A percentile compares a stretch with the other conserved stretches of the same genome.
Evolutionary conservation across 2,797 vertebrate genomes (phyloP).

Genomic region (Fistularia tabacaria): DNA sequence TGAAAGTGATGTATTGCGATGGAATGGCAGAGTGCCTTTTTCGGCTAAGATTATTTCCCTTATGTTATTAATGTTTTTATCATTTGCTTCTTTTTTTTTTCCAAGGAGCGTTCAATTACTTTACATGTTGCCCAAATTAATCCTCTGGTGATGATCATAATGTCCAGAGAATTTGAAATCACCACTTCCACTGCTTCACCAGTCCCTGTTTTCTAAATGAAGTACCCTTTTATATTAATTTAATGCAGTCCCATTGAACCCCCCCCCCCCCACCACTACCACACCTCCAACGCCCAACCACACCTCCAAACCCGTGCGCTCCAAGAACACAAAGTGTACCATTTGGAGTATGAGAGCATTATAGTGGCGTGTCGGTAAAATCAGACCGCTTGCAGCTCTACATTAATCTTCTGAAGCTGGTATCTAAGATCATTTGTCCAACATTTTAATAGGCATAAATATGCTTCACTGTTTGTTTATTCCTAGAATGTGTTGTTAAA

Average conservation of each 20-base stretch:
- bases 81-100: conserved; percentile 57
- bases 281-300: no score
- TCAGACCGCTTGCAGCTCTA: no score
- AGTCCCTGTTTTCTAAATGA: conserved; percentile 57
- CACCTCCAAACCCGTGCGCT: no score
- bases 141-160: conserved; percentile 58
- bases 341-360: no score
- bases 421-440: no score
- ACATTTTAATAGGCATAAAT: no score
- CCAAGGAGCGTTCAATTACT: conserved; percentile 53
- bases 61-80: conserved; percentile 61
- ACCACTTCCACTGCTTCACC: conserved; percentile 39
- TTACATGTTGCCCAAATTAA: conserved; percentile 54
- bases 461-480: no score
- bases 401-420: no score
- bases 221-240: conserved; percentile 59
- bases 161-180: conserved; percentile 56
- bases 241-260: conserved; percentile 23
- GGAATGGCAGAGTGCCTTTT: conserved; percentile 41
- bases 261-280: no score
- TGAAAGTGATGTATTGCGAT: conserved; percentile 58
- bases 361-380: no score
- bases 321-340: no score
- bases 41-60: conserved; percentile 44
- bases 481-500: no score